A percentile compares a stretch with the other conserved stretches of the same genome.
phyloP scores from a whole-genome alignment of 2,113 vertebrate genomes.

The Malurus alboscapulatus region DNA sequence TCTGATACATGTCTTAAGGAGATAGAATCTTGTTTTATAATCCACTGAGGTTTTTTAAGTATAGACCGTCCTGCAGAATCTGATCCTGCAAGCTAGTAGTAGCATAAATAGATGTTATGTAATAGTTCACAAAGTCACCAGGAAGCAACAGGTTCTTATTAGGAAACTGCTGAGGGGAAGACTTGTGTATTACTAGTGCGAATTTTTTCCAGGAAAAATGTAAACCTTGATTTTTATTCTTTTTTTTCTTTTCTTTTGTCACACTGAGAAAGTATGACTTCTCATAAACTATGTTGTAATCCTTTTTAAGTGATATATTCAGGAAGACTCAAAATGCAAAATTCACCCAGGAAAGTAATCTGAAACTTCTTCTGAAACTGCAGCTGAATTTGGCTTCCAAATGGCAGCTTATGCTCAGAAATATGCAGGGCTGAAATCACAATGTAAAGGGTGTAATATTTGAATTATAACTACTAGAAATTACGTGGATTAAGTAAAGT shows the following conservation, averaged over 20 bases:
- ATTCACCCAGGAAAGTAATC: background rate
- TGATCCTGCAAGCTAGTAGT: conserved; percentile 30
- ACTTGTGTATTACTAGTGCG: background rate
- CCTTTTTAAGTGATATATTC: background rate
- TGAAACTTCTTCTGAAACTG: background rate
- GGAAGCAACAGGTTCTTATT: conserved; percentile 36
- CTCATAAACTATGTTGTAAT: background rate
- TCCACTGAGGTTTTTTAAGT: conserved; percentile 26
- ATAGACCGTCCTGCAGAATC: background rate
- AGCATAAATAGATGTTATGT: conserved; percentile 54
- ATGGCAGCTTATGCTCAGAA: background rate
- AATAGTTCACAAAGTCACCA: conserved; percentile 25
- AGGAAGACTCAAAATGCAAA: background rate
- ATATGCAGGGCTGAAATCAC: background rate
- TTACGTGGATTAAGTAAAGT: background rate
- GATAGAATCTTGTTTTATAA: conserved; percentile 37
- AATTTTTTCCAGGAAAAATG: background rate
- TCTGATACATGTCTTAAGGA: background rate
- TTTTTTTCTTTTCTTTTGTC: background rate
- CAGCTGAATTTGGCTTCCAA: background rate
- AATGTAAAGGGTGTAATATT: background rate
- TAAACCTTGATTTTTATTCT: background rate
- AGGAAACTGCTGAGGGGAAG: background rate
- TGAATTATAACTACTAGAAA: background rate
- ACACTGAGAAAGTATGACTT: background rate